Percentiles rank a stretch among this genome's conserved stretches.
Evolutionary conservation across 2,113 vertebrate species (phyloP).

Genomic region (Climacteris rufus): DNA sequence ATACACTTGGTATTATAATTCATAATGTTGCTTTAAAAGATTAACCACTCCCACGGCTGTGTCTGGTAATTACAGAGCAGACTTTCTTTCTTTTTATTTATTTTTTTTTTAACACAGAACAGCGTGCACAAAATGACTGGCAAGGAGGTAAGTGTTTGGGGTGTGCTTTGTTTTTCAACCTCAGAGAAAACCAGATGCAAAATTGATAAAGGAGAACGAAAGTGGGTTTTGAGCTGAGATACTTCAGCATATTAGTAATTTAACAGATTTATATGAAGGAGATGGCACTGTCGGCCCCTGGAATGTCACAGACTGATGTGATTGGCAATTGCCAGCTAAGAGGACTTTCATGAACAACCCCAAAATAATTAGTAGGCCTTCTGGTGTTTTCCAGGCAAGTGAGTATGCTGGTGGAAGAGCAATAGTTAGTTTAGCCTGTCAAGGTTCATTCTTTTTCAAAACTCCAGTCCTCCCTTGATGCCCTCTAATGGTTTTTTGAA

Average conservation of each 20-base stretch:
- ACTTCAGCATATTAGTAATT: constrained; percentile 42
- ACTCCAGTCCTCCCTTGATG: constrained; percentile 63
- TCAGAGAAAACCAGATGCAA: constrained; percentile 44
- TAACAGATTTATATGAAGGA: constrained; percentile 13
- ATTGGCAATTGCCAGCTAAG: constrained; percentile 31
- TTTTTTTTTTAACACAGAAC: constrained; percentile 34
- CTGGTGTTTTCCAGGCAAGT: constrained; percentile 51
- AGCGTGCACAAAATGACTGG: not conserved
- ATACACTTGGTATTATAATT: constrained; percentile 72
- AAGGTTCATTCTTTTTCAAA: constrained; percentile 69
- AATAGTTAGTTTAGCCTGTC: constrained; percentile 65
- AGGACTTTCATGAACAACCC: constrained; percentile 17
- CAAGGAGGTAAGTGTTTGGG: constrained; percentile 40
- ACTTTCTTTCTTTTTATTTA: not conserved
- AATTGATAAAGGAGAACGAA: not conserved
- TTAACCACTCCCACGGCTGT: constrained; percentile 68
- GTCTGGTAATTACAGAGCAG: constrained; percentile 62
- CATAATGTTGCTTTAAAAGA: constrained; percentile 75
- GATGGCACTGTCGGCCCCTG: constrained; percentile 6
- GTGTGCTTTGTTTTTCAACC: constrained; percentile 46
- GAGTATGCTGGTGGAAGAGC: constrained; percentile 10
- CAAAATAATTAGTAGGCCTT: constrained; percentile 66
- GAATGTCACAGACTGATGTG: constrained; percentile 26
- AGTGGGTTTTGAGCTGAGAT: not conserved
- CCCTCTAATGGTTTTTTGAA: constrained; percentile 71